These are phyloP conservation scores for Stigmatopora nigra DNA, from an alignment of 2,113 vertebrate genomes.

Conservation along the genomic window DNA sequence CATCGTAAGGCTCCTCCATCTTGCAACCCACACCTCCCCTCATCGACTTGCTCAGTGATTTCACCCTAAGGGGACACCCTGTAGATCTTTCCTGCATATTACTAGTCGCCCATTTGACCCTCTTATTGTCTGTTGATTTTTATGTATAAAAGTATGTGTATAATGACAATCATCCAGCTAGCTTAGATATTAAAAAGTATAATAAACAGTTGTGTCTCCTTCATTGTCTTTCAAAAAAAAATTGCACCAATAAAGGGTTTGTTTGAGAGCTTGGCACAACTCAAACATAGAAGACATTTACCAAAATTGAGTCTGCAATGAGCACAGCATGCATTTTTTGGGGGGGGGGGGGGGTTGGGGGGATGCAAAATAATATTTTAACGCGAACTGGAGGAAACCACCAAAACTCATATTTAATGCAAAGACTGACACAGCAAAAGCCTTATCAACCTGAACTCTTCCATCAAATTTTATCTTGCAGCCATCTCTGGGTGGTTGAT, in stretches of 20 bases:
- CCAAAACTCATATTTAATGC: background rate
- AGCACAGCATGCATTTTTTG: too few species aligned
- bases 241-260: too few species aligned
- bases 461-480: slow-evolving; percentile 38
- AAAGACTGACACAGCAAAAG: slow-evolving; percentile 24
- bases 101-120: slow-evolving; percentile 31
- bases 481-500: slow-evolving; percentile 6
- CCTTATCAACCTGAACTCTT: slow-evolving; percentile 23
- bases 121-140: slow-evolving; percentile 55
- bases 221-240: background rate
- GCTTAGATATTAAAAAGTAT: slow-evolving; percentile 56
- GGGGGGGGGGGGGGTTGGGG: too few species aligned
- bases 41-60: slow-evolving; percentile 61
- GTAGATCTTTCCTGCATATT: slow-evolving; percentile 28
- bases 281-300: too few species aligned
- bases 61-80: background rate
- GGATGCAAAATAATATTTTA: too few species aligned
- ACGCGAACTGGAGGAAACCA: too few species aligned
- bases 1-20: slow-evolving; percentile 61
- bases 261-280: too few species aligned
- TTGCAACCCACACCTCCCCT: slow-evolving; percentile 47
- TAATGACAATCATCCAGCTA: slow-evolving; percentile 36
- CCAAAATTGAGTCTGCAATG: too few species aligned
- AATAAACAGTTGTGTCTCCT: background rate
- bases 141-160: slow-evolving; percentile 53